A percentile compares a stretch with the other conserved stretches of the same genome.
Conservation (phyloP, 2,888 invertebrate species). For the Keiferia lycopersicella region DNA sequence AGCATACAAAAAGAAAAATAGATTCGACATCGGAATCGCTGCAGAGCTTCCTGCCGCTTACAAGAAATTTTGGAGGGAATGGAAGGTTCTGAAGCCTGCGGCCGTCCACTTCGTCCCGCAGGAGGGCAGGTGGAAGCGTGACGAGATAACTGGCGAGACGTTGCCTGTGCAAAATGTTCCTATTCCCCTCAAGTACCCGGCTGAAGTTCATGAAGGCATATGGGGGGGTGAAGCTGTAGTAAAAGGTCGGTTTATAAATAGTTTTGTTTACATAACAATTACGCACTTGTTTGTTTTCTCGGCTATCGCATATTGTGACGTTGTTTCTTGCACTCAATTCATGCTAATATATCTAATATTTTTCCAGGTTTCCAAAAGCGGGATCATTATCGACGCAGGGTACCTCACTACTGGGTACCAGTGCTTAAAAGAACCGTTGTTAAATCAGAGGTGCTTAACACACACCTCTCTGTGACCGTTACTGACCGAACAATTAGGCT, state of each 20-base stretch:
- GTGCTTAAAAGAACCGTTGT: conserved; percentile 88
- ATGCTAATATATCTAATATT: background rate
- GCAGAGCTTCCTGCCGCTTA: conserved; percentile 88
- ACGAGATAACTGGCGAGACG: conserved; percentile 87
- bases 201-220: conserved; percentile 90
- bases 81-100: conserved; percentile 85
- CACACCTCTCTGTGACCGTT: conserved; percentile 89
- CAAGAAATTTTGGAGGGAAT: conserved; percentile 92
- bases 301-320: conserved; percentile 4
- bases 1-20: conserved; percentile 73
- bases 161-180: conserved; percentile 88
- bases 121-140: conserved; percentile 86
- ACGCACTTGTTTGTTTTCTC: conserved; percentile 25
- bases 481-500: conserved; percentile 91
- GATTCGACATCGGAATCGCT: conserved; percentile 85
- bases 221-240: conserved; percentile 99
- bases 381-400: conserved; percentile 80
- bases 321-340: background rate
- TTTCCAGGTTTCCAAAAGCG: conserved; percentile 85
- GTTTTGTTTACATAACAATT: conserved; percentile 31
- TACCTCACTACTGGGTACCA: conserved; percentile 95
- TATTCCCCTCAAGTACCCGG: conserved; percentile 88
- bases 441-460: conserved; percentile 94
- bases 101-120: conserved; percentile 87
- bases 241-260: conserved; percentile 78